phyloP scores from a whole-genome alignment of 2,113 vertebrate species.

The Cichladusa arquata region DNA sequence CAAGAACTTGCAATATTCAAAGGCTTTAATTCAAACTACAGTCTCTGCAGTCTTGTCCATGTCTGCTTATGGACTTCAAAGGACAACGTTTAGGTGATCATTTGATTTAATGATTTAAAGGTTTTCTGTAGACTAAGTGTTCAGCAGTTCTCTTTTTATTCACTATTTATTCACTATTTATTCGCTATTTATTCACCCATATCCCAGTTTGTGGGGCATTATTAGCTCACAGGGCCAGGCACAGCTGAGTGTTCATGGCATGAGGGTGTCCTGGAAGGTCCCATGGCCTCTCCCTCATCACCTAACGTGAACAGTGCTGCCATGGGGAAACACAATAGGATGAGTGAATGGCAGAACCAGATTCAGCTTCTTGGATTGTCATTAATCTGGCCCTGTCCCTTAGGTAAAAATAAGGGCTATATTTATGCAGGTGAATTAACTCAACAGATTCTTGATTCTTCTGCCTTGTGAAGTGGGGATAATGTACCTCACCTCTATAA shows the following conservation, averaged over 20 bases:
- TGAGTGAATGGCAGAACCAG: not conserved
- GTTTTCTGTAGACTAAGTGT: not conserved
- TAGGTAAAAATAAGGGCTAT: not conserved
- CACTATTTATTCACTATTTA: not conserved
- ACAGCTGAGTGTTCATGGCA: not conserved
- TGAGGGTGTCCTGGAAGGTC: not conserved
- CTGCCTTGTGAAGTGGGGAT: not conserved
- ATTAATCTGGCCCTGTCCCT: not conserved
- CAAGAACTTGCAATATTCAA: not conserved
- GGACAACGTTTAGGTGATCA: not conserved
- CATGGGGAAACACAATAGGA: not conserved
- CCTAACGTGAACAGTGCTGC: fast-evolving
- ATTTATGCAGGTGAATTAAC: not conserved
- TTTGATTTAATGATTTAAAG: not conserved
- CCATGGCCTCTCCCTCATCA: not conserved
- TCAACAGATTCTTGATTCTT: not conserved
- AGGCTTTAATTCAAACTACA: not conserved
- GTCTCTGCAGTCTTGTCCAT: not conserved
- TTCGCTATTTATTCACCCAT: not conserved
- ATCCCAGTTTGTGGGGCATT: not conserved
- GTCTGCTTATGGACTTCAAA: not conserved
- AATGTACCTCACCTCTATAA: not conserved
- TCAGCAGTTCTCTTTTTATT: not conserved
- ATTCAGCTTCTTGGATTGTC: not conserved
- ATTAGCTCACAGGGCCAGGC: not conserved